phyloP scores from a whole-genome alignment of 2,888 invertebrate genomes.

The Drosophila prostipennis region DNA sequence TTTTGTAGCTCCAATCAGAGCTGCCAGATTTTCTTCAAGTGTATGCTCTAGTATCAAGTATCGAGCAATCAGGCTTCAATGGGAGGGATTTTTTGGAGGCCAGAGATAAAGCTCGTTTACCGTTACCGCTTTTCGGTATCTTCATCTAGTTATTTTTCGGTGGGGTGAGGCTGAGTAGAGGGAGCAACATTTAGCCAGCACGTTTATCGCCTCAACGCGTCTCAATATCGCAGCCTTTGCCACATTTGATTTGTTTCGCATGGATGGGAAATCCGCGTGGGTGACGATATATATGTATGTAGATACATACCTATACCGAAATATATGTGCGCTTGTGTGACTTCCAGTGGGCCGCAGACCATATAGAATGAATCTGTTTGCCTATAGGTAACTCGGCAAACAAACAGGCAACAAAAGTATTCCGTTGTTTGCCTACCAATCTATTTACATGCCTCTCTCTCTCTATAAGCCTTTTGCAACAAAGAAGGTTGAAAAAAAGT shows the following conservation, averaged over 20 bases:
- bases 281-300: not conserved
- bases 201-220: conserved; percentile 58
- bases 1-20: too few relatives aligned
- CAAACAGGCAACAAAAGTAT: conserved; percentile 6
- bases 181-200: conserved; percentile 59
- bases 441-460: conserved; percentile 18
- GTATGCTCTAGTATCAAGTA: not conserved
- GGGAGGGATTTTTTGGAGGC: not conserved
- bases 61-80: conserved; percentile 6
- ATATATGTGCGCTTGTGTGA: conserved; percentile 15
- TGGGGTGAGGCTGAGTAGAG: not conserved
- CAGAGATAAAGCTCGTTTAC: conserved; percentile 28
- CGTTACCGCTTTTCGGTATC: conserved; percentile 15
- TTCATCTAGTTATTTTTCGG: conserved; percentile 16
- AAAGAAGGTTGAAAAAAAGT: not conserved
- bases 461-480: conserved; percentile 15
- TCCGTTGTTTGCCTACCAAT: conserved; percentile 12
- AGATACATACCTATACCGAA: too few relatives aligned
- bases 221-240: conserved; percentile 38
- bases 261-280: conserved; percentile 4
- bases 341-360: conserved; percentile 9
- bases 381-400: conserved; percentile 5
- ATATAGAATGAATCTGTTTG: conserved; percentile 2
- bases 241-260: conserved; percentile 65
- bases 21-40: not conserved